Conservation (phyloP, 2,797 vertebrate genomes). For the Gobio occitaniae region DNA sequence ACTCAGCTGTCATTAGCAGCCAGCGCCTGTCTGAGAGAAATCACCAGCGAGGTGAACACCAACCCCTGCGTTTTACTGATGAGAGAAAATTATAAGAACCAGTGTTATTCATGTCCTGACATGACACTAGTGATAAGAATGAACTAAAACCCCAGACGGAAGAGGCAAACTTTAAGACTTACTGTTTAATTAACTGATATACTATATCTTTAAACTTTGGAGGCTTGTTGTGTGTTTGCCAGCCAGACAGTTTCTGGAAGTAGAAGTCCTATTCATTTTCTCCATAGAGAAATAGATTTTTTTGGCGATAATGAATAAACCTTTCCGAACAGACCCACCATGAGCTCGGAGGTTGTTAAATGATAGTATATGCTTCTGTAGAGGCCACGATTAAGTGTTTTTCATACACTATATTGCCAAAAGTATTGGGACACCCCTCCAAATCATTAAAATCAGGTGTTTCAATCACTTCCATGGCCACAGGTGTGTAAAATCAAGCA, state of each 20-base stretch:
- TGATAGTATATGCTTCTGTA: neutral
- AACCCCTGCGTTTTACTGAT: constrained; percentile 7
- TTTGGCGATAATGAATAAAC: neutral
- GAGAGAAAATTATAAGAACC: constrained; percentile 25
- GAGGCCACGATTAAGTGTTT: neutral
- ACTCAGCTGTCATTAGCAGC: constrained; percentile 27
- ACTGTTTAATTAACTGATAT: constrained; percentile 18
- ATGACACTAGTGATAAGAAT: constrained; percentile 16
- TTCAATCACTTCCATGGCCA: no score
- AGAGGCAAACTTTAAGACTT: constrained; percentile 4
- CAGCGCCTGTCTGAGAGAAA: neutral
- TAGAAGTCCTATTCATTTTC: constrained; percentile 1
- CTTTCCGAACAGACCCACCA: neutral
- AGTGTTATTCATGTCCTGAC: constrained; percentile 15
- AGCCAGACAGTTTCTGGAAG: neutral
- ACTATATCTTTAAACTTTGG: neutral
- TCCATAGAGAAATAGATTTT: constrained; percentile 19
- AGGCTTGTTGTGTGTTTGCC: constrained; percentile 5
- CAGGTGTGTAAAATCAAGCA: no score
- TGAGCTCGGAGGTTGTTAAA: constrained; percentile 6
- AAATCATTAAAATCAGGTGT: no score
- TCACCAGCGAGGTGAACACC: neutral
- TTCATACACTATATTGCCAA: no score
- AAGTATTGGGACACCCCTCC: no score
- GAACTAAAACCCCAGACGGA: constrained; percentile 11